These are phyloP conservation scores for Pygmarrhopalites habei DNA, from an alignment of 1,140 invertebrate species.

Conservation along the genomic window DNA sequence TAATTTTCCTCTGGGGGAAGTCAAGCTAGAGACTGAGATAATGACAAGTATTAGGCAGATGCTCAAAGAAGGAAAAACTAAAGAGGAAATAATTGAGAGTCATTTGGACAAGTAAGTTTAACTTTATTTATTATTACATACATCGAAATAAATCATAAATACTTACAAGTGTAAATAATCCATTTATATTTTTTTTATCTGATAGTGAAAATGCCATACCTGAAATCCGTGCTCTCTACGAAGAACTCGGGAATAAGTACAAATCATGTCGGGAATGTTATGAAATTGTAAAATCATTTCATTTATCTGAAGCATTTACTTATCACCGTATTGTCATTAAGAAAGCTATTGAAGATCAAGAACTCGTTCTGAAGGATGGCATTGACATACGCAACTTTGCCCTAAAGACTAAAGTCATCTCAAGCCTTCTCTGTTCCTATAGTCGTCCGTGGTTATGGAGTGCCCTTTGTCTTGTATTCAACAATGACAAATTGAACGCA, in stretches of 20 bases:
- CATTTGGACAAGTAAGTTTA: neutral
- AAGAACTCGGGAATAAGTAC: neutral
- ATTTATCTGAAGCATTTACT: slow-evolving; percentile 5
- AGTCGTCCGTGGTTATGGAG: slow-evolving; percentile 10
- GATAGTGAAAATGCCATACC: neutral
- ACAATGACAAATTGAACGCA: slow-evolving; percentile 5
- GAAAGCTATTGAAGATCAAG: neutral
- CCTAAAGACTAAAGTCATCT: neutral
- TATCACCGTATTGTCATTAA: slow-evolving; percentile 1
- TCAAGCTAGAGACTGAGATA: neutral
- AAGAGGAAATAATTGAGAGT: slow-evolving; percentile 1
- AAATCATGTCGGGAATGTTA: slow-evolving; percentile 10
- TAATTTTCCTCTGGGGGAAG: neutral
- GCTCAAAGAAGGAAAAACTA: slow-evolving; percentile 4
- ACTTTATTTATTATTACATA: too few relatives aligned
- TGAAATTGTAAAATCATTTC: neutral
- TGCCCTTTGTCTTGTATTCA: slow-evolving; percentile 8
- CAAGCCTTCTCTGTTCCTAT: neutral
- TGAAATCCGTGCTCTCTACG: slow-evolving; percentile 2
- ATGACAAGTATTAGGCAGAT: neutral
- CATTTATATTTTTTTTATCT: neutral
- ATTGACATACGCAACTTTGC: slow-evolving; percentile 2
- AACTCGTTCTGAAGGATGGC: neutral
- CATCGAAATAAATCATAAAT: too few relatives aligned
- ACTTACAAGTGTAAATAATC: too few relatives aligned